phyloP scores from a whole-genome alignment of 2,113 vertebrate species.

The Sapayoa aenigma region DNA sequence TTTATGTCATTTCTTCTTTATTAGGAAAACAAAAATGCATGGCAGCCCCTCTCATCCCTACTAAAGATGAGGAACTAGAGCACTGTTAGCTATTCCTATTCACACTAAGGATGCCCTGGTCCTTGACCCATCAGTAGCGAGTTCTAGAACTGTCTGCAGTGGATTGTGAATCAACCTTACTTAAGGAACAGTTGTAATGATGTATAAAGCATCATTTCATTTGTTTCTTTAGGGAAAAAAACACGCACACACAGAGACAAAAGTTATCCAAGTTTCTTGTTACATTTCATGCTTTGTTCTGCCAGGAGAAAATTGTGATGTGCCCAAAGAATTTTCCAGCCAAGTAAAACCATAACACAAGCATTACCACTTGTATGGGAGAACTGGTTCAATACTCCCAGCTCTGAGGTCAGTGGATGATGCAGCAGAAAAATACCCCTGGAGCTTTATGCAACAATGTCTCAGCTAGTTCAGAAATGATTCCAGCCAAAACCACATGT shows the following conservation, averaged over 20 bases:
- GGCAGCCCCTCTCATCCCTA: not conserved
- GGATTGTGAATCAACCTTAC: not conserved
- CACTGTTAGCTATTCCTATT: not conserved
- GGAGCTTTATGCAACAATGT: not conserved
- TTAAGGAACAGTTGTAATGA: not conserved
- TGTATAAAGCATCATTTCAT: not conserved
- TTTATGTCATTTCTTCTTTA: not conserved
- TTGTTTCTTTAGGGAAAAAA: not conserved
- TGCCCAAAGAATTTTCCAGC: not conserved
- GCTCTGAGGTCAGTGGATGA: conserved; percentile 50
- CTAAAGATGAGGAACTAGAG: not conserved
- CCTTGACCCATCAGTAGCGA: not conserved
- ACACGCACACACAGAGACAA: rapidly evolving
- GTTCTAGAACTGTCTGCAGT: not conserved
- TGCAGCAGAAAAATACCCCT: conserved; percentile 19
- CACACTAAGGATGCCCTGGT: not conserved
- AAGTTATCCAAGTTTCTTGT: not conserved
- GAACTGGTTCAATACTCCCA: not conserved
- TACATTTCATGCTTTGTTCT: not conserved
- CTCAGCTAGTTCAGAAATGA: not conserved
- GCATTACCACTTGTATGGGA: not conserved
- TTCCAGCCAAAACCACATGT: conserved; percentile 48
- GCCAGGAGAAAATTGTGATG: not conserved
- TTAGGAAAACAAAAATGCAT: not conserved
- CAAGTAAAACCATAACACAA: conserved; percentile 16